These are phyloP conservation scores for Danio jaintianensis DNA, from an alignment of 2,797 vertebrate genomes.

Conservation along the genomic window DNA sequence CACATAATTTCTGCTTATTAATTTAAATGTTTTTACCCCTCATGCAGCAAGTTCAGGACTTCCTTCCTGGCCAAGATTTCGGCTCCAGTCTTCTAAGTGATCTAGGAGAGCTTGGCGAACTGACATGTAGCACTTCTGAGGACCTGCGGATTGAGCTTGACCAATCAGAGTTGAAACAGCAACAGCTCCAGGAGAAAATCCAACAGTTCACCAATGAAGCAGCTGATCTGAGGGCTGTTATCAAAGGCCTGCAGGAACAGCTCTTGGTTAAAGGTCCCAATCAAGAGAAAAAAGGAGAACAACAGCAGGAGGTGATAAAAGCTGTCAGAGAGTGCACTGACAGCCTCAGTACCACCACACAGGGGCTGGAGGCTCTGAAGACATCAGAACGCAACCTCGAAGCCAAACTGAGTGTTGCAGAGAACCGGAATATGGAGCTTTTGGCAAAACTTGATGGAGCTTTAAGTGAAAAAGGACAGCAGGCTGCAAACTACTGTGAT, in stretches of 20 bases:
- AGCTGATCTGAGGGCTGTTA: conserved; percentile 71
- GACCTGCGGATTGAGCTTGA: conserved; percentile 90
- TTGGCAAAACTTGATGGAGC: conserved; percentile 72
- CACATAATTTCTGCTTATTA: not conserved
- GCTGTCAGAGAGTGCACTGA: conserved; percentile 56
- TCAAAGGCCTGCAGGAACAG: conserved; percentile 81
- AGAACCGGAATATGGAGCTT: conserved; percentile 80
- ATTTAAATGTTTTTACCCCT: conserved; percentile 13
- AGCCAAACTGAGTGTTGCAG: conserved; percentile 70
- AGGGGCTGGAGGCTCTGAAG: conserved; percentile 68
- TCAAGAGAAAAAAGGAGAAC: conserved; percentile 67
- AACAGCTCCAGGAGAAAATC: conserved; percentile 79
- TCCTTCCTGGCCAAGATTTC: conserved; percentile 80
- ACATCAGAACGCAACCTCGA: conserved; percentile 70
- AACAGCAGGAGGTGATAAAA: conserved; percentile 63
- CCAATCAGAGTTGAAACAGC: conserved; percentile 87
- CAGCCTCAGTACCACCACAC: conserved; percentile 63
- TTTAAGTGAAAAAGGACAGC: conserved; percentile 75
- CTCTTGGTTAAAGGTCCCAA: conserved; percentile 69
- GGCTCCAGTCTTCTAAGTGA: conserved; percentile 79
- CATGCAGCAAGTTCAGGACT: conserved; percentile 81
- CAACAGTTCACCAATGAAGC: conserved; percentile 69
- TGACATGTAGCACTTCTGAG: conserved; percentile 81
- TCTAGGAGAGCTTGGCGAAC: conserved; percentile 79
- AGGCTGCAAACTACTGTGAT: conserved; percentile 72